Evolutionary conservation across 2,888 invertebrate species (phyloP), one percentile per base, ranked within the genome.

Genomic region (Pyrochroa serraticornis): DNA sequence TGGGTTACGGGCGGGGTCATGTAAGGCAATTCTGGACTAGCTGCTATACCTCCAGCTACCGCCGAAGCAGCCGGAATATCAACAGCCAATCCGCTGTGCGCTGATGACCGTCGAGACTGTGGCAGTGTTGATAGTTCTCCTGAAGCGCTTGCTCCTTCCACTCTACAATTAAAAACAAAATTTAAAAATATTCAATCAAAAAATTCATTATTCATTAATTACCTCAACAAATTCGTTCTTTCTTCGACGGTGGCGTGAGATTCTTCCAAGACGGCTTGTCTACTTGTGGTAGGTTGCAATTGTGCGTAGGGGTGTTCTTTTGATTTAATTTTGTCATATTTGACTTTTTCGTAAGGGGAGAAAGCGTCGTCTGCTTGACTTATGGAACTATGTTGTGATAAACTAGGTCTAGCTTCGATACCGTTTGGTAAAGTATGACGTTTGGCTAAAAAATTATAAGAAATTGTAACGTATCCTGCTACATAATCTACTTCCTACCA

Each of bases 11-110:
- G 93, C 44, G 93, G 93, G 7, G 93, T 93, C 87, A 93, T 93
- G 77, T 93, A 93, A 0, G 93, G 93, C 72, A 93, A 80, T 76
- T 93, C 93, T 76, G 92, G 92, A 76, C 91, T 93, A 35, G 93
- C 93, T 34, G 93, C 91, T 65, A 93, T 84, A 73, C 90, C 88
- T 8, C 93, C 93, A 53, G 91, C 89, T 70, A 93, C 93, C 5
- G 93, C 93, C 43, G 90, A 88, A 6, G 92, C 92, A n/a, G 93
- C 93, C 30, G 91, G 90, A 75, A 93, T 92, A 71, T 90, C 86
- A 32, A 70, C 60, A 7, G 83, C 80, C 41, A 79, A 75, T 10
- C 78, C 79, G 70, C 80, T 81, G 58, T 83, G 80, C 7, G 80
- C 78, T 1, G 83, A 82, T 2, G 82, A 80, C 64, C 82, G 76